Base-by-base conservation (phyloP, 2,888 invertebrate species). In the Meandrusa payeni region DNA sequence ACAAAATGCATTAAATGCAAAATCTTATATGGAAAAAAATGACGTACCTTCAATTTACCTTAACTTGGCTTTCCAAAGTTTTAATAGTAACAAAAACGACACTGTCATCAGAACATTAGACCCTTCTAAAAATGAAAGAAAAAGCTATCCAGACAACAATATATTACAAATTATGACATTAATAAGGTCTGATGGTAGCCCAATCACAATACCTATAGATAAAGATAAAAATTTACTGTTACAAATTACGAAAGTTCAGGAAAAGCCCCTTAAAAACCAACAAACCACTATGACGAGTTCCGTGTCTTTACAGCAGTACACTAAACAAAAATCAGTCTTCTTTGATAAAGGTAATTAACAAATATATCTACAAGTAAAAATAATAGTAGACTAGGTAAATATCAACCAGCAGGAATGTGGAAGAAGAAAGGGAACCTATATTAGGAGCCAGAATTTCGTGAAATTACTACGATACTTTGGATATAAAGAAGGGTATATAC, bases 61-160 rank as follows among this genome's bases (percentile, higher is more conserved):
- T 13, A 24, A 78, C 34, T 50, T 85, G 31, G 70, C 63, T 36
- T 72, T 82, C 46, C 69, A 73, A 41, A 68, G 60, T 9, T 72
- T 66, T 26, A 1, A 54, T 3, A 65, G 70, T 41, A 57, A 70
- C 4, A 57, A 64, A 33, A 69, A 73, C 28, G 57, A 70, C 51
- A 63, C 52, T 47, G 48, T 65, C 27, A 40, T 82, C 6, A 69
- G 56, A 59, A 69, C 72, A 33, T 55, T 75, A 32, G 61, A 73
- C 22, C 40, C 59, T 6, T 41, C 45, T 7, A 15, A 4, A 15
- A 47, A 47, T 12, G 31, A 57, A 40, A 47, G 54, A n/a, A 27
- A 48, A 13, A 53, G 51, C 26, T 49, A 50, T 34, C 24, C 41
- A 23, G 50, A 65, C 22, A 68, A 70, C 42, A 57, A 53, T 3